phyloP scores from a whole-genome alignment of 2,888 invertebrate species.

The Harpalus rubripes region DNA sequence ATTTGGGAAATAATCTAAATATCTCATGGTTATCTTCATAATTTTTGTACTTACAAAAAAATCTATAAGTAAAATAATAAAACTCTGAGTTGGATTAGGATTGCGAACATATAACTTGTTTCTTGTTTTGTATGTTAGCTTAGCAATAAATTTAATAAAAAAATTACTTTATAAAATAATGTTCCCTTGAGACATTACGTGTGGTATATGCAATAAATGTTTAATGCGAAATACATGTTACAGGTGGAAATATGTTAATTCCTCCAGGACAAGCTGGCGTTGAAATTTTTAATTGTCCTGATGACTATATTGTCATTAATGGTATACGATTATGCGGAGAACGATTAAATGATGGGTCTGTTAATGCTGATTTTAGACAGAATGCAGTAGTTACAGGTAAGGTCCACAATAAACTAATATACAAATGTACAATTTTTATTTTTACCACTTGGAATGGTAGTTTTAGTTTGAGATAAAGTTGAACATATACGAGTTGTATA shows the following conservation, averaged over 20 bases:
- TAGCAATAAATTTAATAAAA: too few relatives aligned
- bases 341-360: slow-evolving; percentile 85
- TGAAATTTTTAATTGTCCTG: slow-evolving; percentile 87
- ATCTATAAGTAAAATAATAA: too few relatives aligned
- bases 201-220: not conserved
- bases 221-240: slow-evolving; percentile 53
- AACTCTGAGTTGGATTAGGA: too few relatives aligned
- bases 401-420: not conserved
- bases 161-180: too few relatives aligned
- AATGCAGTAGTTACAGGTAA: slow-evolving; percentile 86
- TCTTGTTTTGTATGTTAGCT: too few relatives aligned
- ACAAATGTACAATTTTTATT: slow-evolving; percentile 59
- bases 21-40: too few relatives aligned
- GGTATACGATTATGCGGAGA: slow-evolving; percentile 87
- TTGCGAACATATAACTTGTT: too few relatives aligned
- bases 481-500: too few relatives aligned
- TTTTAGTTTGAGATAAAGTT: too few relatives aligned
- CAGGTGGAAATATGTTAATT: slow-evolving; percentile 82
- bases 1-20: too few relatives aligned
- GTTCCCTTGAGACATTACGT: too few relatives aligned
- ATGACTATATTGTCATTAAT: slow-evolving; percentile 85
- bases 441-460: slow-evolving; percentile 6
- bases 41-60: too few relatives aligned
- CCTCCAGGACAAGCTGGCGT: slow-evolving; percentile 86
- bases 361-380: slow-evolving; percentile 81